These are phyloP conservation scores for Hylaeus volcanicus DNA, from an alignment of 1,140 invertebrate species.

Conservation along the genomic window DNA sequence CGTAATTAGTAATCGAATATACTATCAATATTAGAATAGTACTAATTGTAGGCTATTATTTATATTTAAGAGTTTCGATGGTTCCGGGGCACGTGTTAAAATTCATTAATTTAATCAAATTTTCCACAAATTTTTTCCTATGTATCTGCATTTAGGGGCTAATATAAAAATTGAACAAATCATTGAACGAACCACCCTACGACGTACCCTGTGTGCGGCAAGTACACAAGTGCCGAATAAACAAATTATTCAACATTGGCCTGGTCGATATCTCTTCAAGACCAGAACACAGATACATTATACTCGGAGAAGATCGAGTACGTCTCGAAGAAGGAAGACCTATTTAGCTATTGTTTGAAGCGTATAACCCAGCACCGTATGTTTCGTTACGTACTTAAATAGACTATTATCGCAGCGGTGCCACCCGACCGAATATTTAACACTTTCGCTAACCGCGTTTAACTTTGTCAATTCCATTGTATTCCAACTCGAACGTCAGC, in stretches of 20 bases:
- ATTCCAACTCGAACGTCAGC: too few species aligned
- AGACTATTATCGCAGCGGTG: constrained; percentile 69
- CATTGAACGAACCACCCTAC: too few species aligned
- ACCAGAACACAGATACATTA: constrained; percentile 26
- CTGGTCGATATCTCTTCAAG: constrained; percentile 39
- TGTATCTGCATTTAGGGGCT: too few species aligned
- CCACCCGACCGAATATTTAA: constrained; percentile 43
- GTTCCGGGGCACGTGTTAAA: too few species aligned
- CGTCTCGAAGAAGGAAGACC: constrained; percentile 38
- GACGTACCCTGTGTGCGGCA: neutral
- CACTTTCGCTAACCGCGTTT: constrained; percentile 28
- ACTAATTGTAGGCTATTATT: too few species aligned
- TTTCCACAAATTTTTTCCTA: too few species aligned
- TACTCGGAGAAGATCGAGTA: constrained; percentile 44
- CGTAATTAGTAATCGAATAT: too few species aligned
- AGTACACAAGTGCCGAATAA: constrained; percentile 44
- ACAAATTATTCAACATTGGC: constrained; percentile 21
- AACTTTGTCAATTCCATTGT: neutral
- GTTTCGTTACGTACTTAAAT: constrained; percentile 70
- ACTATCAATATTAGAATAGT: too few species aligned
- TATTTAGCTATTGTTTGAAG: constrained; percentile 67
- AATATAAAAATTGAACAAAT: too few species aligned
- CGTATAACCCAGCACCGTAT: constrained; percentile 78
- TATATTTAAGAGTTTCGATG: too few species aligned
- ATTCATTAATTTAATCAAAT: too few species aligned